Percentiles rank a stretch among this genome's conserved stretches.
Evolutionary conservation across 1,140 invertebrate genomes (phyloP).

Genomic region (Eciton burchellii): DNA sequence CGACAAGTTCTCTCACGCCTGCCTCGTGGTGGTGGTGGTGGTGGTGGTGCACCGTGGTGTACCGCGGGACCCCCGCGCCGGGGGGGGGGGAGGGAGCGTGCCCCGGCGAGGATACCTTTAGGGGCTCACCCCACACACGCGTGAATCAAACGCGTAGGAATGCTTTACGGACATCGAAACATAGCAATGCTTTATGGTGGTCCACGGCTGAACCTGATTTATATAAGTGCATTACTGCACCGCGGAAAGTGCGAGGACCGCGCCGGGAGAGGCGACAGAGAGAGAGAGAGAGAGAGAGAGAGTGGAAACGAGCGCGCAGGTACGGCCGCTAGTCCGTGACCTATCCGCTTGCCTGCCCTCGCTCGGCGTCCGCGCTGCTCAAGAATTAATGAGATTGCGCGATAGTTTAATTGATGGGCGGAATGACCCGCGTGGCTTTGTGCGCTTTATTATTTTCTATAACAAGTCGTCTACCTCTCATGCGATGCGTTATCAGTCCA

Average conservation of each 20-base stretch:
- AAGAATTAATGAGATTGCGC: slow-evolving; percentile 33
- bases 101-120: slow-evolving; percentile 71
- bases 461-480: background rate
- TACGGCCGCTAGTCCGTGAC: slow-evolving; percentile 35
- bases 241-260: slow-evolving; percentile 58
- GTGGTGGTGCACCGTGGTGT: slow-evolving; percentile 64
- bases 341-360: slow-evolving; percentile 44
- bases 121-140: slow-evolving; percentile 79
- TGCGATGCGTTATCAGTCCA: background rate
- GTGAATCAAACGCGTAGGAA: slow-evolving; percentile 86
- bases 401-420: slow-evolving; percentile 30
- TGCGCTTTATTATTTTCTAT: slow-evolving; percentile 9
- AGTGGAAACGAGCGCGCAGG: background rate
- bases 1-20: slow-evolving; percentile 85
- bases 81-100: too few relatives aligned
- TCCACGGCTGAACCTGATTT: slow-evolving; percentile 86
- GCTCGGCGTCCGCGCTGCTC: background rate
- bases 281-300: slow-evolving; percentile 11
- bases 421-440: background rate
- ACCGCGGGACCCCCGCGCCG: background rate
- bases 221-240: slow-evolving; percentile 86
- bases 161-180: slow-evolving; percentile 85
- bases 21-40: slow-evolving; percentile 63
- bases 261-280: slow-evolving; percentile 29
- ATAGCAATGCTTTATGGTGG: slow-evolving; percentile 86